phyloP scores from a whole-genome alignment of 2,797 vertebrate species.

The Paguma larvata region DNA sequence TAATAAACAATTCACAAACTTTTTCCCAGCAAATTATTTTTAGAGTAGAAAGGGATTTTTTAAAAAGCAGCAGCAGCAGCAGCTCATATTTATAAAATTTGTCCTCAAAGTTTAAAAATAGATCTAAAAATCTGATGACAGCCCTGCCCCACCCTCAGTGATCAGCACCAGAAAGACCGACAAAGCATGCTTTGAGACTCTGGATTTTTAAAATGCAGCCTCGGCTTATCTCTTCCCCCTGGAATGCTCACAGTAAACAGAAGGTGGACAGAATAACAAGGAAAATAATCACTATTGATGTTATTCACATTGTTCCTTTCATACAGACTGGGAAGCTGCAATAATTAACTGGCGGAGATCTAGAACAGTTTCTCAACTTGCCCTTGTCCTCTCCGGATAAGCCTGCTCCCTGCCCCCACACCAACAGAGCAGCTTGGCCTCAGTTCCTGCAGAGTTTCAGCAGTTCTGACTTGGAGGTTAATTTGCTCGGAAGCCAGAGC shows the following conservation, averaged over 20 bases:
- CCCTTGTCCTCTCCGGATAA: neutral
- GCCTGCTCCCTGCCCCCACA: slow-evolving; percentile 12
- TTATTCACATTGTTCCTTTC: neutral
- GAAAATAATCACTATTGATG: slow-evolving; percentile 3
- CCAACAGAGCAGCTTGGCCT: neutral
- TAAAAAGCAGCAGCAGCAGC: slow-evolving; percentile 48
- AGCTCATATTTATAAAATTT: slow-evolving; percentile 70
- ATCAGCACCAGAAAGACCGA: slow-evolving; percentile 1
- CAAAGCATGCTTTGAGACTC: slow-evolving; percentile 44
- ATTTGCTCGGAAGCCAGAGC: slow-evolving; percentile 58
- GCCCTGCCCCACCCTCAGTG: neutral
- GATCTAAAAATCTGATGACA: slow-evolving; percentile 70
- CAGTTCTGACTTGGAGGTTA: slow-evolving; percentile 46
- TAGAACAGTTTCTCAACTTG: slow-evolving; percentile 54
- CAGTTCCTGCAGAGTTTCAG: neutral
- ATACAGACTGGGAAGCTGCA: slow-evolving; percentile 62
- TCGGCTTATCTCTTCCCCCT: slow-evolving; percentile 63
- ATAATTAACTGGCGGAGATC: slow-evolving; percentile 51
- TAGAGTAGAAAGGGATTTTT: slow-evolving; percentile 56
- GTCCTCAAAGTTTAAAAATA: slow-evolving; percentile 77
- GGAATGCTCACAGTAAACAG: slow-evolving; percentile 66
- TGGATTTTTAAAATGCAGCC: slow-evolving; percentile 36
- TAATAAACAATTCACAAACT: slow-evolving; percentile 80
- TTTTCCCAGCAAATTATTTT: slow-evolving; percentile 71
- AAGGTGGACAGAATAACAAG: slow-evolving; percentile 55